These are phyloP conservation scores for Xylota sylvarum DNA, from an alignment of 2,888 invertebrate genomes.

Conservation along the genomic window DNA sequence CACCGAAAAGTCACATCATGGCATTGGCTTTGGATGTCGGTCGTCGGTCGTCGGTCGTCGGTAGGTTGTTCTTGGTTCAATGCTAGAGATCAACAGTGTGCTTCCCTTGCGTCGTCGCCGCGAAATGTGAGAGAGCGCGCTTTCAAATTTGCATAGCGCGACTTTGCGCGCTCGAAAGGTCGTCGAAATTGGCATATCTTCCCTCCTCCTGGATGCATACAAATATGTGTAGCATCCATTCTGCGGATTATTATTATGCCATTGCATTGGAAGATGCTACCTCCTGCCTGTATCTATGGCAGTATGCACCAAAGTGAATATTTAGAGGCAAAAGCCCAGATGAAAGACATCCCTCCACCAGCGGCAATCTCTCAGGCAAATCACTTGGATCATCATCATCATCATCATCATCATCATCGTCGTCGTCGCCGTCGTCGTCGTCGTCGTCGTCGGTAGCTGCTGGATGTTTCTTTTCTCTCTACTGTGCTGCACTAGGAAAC, in stretches of 20 bases:
- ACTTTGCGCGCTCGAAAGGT: slow-evolving; percentile 71
- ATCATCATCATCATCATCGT: slow-evolving; percentile 41
- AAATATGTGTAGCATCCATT: slow-evolving; percentile 59
- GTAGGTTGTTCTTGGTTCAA: slow-evolving; percentile 47
- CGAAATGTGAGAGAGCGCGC: slow-evolving; percentile 52
- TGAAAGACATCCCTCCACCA: slow-evolving; percentile 72
- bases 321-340: slow-evolving; percentile 60
- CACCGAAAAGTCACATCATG: slow-evolving; percentile 58
- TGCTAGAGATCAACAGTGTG: slow-evolving; percentile 42
- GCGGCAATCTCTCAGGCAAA: slow-evolving; percentile 75
- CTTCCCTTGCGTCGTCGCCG: slow-evolving; percentile 25
- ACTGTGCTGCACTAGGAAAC: slow-evolving; percentile 57
- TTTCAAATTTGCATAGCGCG: slow-evolving; percentile 73
- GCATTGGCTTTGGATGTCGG: slow-evolving; percentile 60
- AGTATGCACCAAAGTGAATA: slow-evolving; percentile 55
- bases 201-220: slow-evolving; percentile 47
- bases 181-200: slow-evolving; percentile 73
- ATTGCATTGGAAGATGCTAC: slow-evolving; percentile 54
- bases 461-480: slow-evolving; percentile 50
- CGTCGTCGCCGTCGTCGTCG: no score
- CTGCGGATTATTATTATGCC: slow-evolving; percentile 65
- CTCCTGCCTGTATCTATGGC: slow-evolving; percentile 27
- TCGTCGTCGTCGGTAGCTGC: slow-evolving; percentile 16
- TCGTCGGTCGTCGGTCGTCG: slow-evolving; percentile 32
- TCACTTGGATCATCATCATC: slow-evolving; percentile 75